Evolutionary conservation across 2,888 invertebrate genomes (phyloP).

Genomic region (Andrena dorsata): DNA sequence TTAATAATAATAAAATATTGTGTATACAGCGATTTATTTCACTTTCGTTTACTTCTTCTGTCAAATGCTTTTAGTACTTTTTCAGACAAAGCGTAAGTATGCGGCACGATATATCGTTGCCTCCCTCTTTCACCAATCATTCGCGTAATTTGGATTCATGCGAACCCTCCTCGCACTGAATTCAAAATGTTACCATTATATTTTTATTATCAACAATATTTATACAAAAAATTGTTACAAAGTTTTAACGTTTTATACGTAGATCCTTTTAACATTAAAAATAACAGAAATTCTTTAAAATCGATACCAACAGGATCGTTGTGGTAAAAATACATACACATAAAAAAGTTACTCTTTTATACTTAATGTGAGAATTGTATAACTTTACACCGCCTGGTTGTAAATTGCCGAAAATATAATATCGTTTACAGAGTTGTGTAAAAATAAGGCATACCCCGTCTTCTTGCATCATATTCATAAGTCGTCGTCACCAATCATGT

Average conservation of each 20-base stretch:
- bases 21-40: constrained; percentile 47
- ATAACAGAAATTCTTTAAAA: constrained; percentile 4
- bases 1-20: constrained; percentile 66
- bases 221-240: constrained; percentile 48
- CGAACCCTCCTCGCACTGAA: constrained; percentile 1
- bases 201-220: constrained; percentile 40
- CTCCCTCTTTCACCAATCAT: constrained; percentile 5
- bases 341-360: constrained; percentile 4
- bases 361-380: constrained; percentile 2
- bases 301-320: not conserved
- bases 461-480: constrained; percentile 85
- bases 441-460: constrained; percentile 36
- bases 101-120: constrained; percentile 1
- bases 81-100: constrained; percentile 42
- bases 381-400: constrained; percentile 26
- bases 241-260: not conserved
- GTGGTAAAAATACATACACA: not conserved
- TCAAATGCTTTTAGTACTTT: constrained; percentile 21
- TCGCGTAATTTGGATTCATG: not conserved
- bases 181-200: constrained; percentile 9
- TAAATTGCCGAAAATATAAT: constrained; percentile 46
- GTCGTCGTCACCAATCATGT: constrained; percentile 98
- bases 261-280: constrained; percentile 22
- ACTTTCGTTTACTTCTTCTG: constrained; percentile 42
- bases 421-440: constrained; percentile 5